Conservation (phyloP, 2,888 invertebrate species). For the Rhorus exstirpatorius region DNA sequence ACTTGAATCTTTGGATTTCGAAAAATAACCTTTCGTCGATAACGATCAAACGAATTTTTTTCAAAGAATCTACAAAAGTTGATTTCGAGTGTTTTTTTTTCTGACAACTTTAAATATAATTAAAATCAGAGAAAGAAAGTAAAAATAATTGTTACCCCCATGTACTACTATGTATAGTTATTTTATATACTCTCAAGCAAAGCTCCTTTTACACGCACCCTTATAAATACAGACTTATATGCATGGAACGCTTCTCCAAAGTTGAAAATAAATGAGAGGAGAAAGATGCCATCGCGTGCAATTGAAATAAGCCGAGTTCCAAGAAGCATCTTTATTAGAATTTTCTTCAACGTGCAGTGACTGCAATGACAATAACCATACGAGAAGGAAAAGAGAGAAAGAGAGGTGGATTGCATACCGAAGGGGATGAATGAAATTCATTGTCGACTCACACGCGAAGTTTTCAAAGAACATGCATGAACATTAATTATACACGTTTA, state of each 20-base stretch:
- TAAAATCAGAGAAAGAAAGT: not conserved
- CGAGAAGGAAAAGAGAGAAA: not conserved
- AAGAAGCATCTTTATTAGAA: constrained; percentile 60
- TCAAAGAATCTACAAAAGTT: too few species aligned
- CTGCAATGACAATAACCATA: constrained; percentile 8
- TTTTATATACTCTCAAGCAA: not conserved
- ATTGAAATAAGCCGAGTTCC: constrained; percentile 61
- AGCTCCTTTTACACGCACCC: not conserved
- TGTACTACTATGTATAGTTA: not conserved
- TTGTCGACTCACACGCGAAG: constrained; percentile 2
- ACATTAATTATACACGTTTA: constrained; percentile 14
- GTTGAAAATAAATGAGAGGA: constrained; percentile 4
- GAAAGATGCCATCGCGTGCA: constrained; percentile 31
- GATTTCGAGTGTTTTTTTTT: too few species aligned
- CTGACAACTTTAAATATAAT: not conserved
- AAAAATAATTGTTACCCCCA: not conserved
- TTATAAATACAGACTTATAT: not conserved
- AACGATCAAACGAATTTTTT: too few species aligned
- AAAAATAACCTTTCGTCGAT: too few species aligned
- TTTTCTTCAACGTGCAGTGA: constrained; percentile 48
- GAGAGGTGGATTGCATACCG: constrained; percentile 7
- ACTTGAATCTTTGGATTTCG: not conserved
- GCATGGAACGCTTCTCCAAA: not conserved
- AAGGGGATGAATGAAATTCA: not conserved
- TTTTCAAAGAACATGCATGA: constrained; percentile 4